A percentile compares a stretch with the other conserved stretches of the same genome.
These are phyloP conservation scores for Lithobates sylvaticus DNA, from an alignment of 2,797 vertebrate genomes.

Conservation along the genomic window DNA sequence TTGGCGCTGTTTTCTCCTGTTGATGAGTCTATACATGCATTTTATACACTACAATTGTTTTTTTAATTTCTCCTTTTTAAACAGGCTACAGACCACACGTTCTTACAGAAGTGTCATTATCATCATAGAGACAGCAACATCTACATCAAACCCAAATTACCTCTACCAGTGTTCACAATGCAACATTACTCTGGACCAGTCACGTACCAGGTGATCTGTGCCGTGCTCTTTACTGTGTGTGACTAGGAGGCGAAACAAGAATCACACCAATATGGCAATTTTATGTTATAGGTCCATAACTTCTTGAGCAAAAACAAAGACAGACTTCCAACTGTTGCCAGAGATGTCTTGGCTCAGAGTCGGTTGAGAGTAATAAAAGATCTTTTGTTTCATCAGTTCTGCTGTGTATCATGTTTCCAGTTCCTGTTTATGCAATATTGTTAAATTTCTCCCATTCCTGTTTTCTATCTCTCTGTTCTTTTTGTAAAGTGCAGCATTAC, in stretches of 20 bases:
- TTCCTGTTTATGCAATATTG: background rate
- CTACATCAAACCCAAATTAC: constrained; percentile 89
- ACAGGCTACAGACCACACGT: constrained; percentile 94
- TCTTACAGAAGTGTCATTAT: constrained; percentile 96
- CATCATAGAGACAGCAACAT: constrained; percentile 83
- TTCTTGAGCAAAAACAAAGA: constrained; percentile 92
- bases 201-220: constrained; percentile 87
- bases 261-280: constrained; percentile 40
- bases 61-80: background rate
- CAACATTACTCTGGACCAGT: constrained; percentile 89
- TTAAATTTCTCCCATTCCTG: background rate
- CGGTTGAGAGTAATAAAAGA: constrained; percentile 79
- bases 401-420: background rate
- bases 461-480: background rate
- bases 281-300: constrained; percentile 86
- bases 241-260: background rate
- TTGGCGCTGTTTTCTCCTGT: no score
- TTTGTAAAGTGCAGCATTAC: background rate
- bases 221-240: background rate
- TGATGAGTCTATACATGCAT: no score
- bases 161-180: constrained; percentile 89
- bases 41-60: background rate
- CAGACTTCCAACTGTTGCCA: constrained; percentile 80
- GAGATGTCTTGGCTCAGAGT: constrained; percentile 89
- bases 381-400: background rate